These are phyloP conservation scores for Leptinotarsa tumamoca DNA, from an alignment of 2,888 invertebrate genomes.

Conservation along the genomic window DNA sequence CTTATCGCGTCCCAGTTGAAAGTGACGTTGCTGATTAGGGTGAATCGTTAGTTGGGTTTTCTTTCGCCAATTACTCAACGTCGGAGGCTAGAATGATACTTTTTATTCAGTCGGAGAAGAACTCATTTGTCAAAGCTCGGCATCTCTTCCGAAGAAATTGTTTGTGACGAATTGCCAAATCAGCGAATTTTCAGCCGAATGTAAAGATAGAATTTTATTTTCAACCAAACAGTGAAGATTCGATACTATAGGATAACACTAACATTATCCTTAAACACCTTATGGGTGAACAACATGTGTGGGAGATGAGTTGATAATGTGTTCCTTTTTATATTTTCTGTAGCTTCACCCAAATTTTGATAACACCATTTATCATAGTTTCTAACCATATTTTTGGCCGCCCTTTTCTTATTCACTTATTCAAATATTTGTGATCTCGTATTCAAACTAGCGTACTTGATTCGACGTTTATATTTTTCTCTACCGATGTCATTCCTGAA, in stretches of 20 bases:
- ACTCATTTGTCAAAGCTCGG: not conserved
- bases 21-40: slow-evolving; percentile 12
- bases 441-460: too few species aligned
- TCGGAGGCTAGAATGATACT: slow-evolving; percentile 7
- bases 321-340: not conserved
- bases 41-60: slow-evolving; percentile 7
- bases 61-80: slow-evolving; percentile 20
- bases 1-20: slow-evolving; percentile 10
- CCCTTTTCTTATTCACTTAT: too few species aligned
- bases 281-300: too few species aligned
- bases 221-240: not conserved
- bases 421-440: too few species aligned
- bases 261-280: too few species aligned
- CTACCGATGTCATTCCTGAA: too few species aligned
- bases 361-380: too few species aligned
- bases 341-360: not conserved
- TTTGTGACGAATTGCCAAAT: not conserved
- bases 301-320: not conserved
- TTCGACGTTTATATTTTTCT: too few species aligned
- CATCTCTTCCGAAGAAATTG: not conserved
- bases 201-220: not conserved
- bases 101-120: not conserved
- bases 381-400: too few species aligned
- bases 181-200: not conserved
- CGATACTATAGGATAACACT: too few species aligned